Percentiles rank a stretch among this genome's conserved stretches.
These are phyloP conservation scores for Hipparchia semele DNA, from an alignment of 2,888 invertebrate species.

Conservation along the genomic window DNA sequence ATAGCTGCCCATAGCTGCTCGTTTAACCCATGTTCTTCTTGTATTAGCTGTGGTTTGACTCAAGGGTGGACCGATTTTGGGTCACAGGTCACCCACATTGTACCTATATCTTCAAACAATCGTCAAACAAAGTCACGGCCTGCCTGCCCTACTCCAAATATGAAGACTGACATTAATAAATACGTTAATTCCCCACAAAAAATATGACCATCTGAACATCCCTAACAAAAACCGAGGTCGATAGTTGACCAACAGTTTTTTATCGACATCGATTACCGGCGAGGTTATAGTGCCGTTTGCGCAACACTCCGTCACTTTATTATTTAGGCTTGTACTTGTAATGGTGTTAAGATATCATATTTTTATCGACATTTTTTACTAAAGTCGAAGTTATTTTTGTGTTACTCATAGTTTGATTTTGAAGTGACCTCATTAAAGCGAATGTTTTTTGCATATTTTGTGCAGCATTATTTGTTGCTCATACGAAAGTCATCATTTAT, in stretches of 20 bases:
- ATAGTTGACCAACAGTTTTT: slow-evolving; percentile 57
- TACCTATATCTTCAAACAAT: not conserved
- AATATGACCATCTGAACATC: slow-evolving; percentile 63
- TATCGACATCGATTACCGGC: slow-evolving; percentile 45
- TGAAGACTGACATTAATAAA: slow-evolving; percentile 53
- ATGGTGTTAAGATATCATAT: slow-evolving; percentile 9
- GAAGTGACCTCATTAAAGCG: too few relatives aligned
- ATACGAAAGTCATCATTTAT: too few relatives aligned
- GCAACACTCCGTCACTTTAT: slow-evolving; percentile 44
- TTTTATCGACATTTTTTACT: slow-evolving; percentile 6
- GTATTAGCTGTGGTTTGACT: too few relatives aligned
- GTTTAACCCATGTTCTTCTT: too few relatives aligned
- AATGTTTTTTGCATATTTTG: too few relatives aligned
- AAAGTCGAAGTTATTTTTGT: not conserved
- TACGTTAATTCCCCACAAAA: slow-evolving; percentile 43
- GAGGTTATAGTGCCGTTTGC: slow-evolving; percentile 52
- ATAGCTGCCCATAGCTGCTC: too few relatives aligned
- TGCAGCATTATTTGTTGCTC: too few relatives aligned
- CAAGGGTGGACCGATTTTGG: too few relatives aligned
- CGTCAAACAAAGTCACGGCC: slow-evolving; percentile 47
- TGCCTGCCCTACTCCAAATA: slow-evolving; percentile 51
- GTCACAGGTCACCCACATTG: not conserved
- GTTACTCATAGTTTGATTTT: not conserved
- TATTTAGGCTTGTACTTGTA: slow-evolving; percentile 11
- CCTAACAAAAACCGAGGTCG: slow-evolving; percentile 63